phyloP scores from a whole-genome alignment of 2,888 invertebrate species.

The Andricus quercusramuli region DNA sequence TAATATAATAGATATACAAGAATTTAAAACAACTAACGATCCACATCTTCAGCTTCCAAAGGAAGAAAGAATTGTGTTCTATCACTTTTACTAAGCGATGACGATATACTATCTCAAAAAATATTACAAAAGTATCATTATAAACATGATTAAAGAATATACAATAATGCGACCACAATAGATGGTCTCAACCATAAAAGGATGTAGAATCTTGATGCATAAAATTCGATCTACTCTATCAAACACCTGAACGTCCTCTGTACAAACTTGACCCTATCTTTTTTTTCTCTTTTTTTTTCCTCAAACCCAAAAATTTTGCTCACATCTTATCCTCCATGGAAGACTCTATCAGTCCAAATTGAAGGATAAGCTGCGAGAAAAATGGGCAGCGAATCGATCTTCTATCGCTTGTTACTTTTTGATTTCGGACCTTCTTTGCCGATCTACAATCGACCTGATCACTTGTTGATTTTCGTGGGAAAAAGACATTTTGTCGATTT shows the following conservation, averaged over 20 bases:
- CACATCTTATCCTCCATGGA: neutral
- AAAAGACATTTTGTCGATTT: slow-evolving; percentile 5
- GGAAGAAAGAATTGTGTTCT: slow-evolving; percentile 11
- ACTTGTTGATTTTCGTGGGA: neutral
- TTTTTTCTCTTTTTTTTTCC: too few species aligned
- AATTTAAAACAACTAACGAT: slow-evolving; percentile 23
- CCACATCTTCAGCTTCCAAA: neutral
- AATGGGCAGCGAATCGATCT: too few species aligned
- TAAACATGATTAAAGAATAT: slow-evolving; percentile 60
- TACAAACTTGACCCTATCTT: neutral
- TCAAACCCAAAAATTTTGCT: neutral
- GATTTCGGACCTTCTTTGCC: neutral
- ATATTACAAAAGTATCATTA: slow-evolving; percentile 59
- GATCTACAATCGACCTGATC: neutral
- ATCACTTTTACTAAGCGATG: slow-evolving; percentile 19
- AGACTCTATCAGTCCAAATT: neutral
- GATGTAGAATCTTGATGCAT: neutral
- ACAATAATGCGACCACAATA: slow-evolving; percentile 58
- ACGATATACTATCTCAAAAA: slow-evolving; percentile 55
- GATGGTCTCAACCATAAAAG: slow-evolving; percentile 49
- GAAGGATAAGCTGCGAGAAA: neutral
- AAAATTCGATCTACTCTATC: slow-evolving; percentile 33
- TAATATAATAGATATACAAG: slow-evolving; percentile 6
- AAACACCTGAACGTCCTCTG: slow-evolving; percentile 27
- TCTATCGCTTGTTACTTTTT: neutral